phyloP scores from a whole-genome alignment of 2,888 invertebrate species.

The Salticus scenicus region DNA sequence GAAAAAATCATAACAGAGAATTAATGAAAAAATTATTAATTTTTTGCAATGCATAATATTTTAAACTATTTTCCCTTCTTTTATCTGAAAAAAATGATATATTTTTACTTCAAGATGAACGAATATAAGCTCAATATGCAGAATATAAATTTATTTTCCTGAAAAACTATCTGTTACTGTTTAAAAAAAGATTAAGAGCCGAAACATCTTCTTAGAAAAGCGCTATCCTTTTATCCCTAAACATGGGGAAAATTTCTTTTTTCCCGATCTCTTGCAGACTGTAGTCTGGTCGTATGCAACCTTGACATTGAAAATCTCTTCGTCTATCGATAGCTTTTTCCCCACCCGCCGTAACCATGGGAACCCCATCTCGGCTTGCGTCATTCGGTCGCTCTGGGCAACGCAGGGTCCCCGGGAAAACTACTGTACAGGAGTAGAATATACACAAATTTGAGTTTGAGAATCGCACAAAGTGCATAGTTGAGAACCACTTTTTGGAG shows the following conservation, averaged over 20 bases:
- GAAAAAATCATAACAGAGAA: no score
- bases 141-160: no score
- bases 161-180: no score
- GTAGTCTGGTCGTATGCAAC: slow-evolving; percentile 47
- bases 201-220: not conserved
- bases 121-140: no score
- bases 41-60: no score
- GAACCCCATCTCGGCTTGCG: slow-evolving; percentile 69
- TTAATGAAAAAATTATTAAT: no score
- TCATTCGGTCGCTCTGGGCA: slow-evolving; percentile 60
- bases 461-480: not conserved
- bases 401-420: slow-evolving; percentile 64
- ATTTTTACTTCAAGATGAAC: no score
- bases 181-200: not conserved
- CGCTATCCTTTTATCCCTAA: not conserved
- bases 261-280: not conserved
- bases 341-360: slow-evolving; percentile 45
- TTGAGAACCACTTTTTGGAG: slow-evolving; percentile 2
- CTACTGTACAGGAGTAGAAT: slow-evolving; percentile 41
- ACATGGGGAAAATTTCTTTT: slow-evolving; percentile 24
- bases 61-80: no score
- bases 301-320: slow-evolving; percentile 57
- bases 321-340: slow-evolving; percentile 36
- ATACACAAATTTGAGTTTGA: slow-evolving; percentile 19
- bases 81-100: no score